Evolutionary conservation across 2,888 invertebrate species (phyloP), one percentile per base, ranked within the genome.

Genomic region (Pristionchus exspectatus): DNA sequence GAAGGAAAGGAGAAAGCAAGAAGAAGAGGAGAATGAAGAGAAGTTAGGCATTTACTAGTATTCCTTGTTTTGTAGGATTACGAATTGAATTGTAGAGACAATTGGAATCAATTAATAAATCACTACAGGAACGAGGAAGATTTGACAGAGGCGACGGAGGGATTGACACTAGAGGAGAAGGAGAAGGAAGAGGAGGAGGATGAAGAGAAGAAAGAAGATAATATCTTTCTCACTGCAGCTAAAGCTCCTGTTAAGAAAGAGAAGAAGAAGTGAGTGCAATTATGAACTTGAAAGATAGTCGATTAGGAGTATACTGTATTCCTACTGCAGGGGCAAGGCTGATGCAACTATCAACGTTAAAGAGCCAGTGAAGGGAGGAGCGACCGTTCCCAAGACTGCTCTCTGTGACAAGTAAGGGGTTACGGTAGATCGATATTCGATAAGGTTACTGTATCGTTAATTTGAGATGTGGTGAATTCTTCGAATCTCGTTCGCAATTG

Each of bases 401-500:
- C 69, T 69, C 33, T 88, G 87, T 56, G 87, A 88, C 38, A 88
- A 56, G 87, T 88, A n/a, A 88, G 87, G 44, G 69, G 18, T 69
- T 87, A 69, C 50, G 24, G 63, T 86, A 86, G 12, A n/a, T 63
- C 24, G 27, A 86, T 24, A 9, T 0, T 77, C 74, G 38, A 30
- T 56, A 27, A 5, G 77, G 44, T 77, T 66, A 38, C 24, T 44
- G 27, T 33, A 85, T 66, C n/a, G 12, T 44, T 87, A 21, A 10
- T 85, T 38, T 85, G 12, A 85, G 90, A 24, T 96, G 96, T 92
- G 92, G 93, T 16, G 92, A 94, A 90, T 93, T 92, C 33, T 96
- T 96, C 92, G 94, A 95, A n/a, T 95, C 96, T 5, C 93, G 95
- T 88, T n/a, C 91, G 87, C 95, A 95, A 92, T 92, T 96, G 27